These are phyloP conservation scores for Penaeus monodon DNA, from an alignment of 2,888 invertebrate species.

Conservation along the genomic window DNA sequence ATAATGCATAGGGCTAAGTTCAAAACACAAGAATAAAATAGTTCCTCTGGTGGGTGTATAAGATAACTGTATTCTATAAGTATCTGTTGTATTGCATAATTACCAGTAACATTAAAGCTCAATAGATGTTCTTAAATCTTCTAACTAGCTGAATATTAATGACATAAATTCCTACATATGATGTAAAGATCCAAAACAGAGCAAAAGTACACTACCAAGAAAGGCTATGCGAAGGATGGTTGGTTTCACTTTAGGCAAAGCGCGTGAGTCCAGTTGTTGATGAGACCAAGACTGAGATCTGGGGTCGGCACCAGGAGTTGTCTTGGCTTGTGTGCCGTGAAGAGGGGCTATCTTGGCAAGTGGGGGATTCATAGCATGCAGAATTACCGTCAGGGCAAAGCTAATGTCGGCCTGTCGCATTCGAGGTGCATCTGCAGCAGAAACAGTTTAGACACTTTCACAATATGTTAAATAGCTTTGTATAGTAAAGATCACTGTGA, in stretches of 20 bases:
- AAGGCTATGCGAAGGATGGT: constrained; percentile 72
- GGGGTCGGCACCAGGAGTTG: constrained; percentile 50
- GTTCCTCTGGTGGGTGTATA: neutral
- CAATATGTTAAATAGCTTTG: too few species aligned
- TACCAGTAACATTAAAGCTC: too few species aligned
- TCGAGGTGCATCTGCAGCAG: constrained; percentile 90
- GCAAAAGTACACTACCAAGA: constrained; percentile 69
- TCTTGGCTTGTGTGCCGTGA: constrained; percentile 66
- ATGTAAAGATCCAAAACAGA: neutral
- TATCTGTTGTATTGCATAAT: too few species aligned
- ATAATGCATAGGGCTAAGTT: too few species aligned
- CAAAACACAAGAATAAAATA: too few species aligned
- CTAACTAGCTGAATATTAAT: too few species aligned
- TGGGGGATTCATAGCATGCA: constrained; percentile 83
- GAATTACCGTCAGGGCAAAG: constrained; percentile 88
- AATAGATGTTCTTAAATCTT: too few species aligned
- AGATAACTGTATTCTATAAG: neutral
- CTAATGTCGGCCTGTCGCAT: constrained; percentile 90
- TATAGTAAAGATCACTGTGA: neutral
- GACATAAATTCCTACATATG: too few species aligned
- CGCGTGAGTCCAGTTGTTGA: constrained; percentile 43
- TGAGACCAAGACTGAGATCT: constrained; percentile 64
- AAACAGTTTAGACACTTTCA: constrained; percentile 68
- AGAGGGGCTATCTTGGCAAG: constrained; percentile 66
- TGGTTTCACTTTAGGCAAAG: constrained; percentile 71